Evolutionary conservation across 2,888 invertebrate species (phyloP), one percentile per base, ranked within the genome.

Genomic region (Cancer borealis): DNA sequence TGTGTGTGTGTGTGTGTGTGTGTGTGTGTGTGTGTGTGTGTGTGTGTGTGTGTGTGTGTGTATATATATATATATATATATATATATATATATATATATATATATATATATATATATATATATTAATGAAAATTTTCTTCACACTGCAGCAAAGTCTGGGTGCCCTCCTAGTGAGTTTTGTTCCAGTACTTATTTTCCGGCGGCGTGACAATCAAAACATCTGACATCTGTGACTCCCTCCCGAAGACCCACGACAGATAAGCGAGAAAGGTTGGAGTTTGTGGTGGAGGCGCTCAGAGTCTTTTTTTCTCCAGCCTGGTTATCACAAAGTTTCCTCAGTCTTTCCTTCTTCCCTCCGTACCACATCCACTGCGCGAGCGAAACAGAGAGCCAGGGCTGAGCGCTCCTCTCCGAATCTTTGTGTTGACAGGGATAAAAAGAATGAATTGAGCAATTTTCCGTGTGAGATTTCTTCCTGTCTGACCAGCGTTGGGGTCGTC

Each of bases 381-480:
- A 92, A 92, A 46, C 46, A 46, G 26, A 45, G 66, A 46, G 66
- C 21, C n/a, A 66, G 73, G 66, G n/a, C 12, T 73, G 91, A 92
- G 46, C 91, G 73, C 26, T 92, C 21, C 66, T 46, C 73, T 92
- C 60, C 73, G 91, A 30, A 92, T 73, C 91, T 66, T 92, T 92
- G 91, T 92, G 91, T 66, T 92, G 91, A 92, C 91, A 45, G 73
- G 91, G 91, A 73, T 92, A 92, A 73, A 92, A 92, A 92, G 91
- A 92, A 92, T 92, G 91, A 92, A 92, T 92, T 92, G 91, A 73
- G 73, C 91, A 92, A 92, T 92, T 92, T 90, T 92, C 91, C 91
- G 91, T 92, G 73, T 66, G 91, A 73, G 91, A 92, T 92, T 92
- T 92, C 91, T 92, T 92, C 91, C 91, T 92, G 45, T 92, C 73